Conservation (phyloP, 2,113 vertebrate species). For the Addax nasomaculatus region DNA sequence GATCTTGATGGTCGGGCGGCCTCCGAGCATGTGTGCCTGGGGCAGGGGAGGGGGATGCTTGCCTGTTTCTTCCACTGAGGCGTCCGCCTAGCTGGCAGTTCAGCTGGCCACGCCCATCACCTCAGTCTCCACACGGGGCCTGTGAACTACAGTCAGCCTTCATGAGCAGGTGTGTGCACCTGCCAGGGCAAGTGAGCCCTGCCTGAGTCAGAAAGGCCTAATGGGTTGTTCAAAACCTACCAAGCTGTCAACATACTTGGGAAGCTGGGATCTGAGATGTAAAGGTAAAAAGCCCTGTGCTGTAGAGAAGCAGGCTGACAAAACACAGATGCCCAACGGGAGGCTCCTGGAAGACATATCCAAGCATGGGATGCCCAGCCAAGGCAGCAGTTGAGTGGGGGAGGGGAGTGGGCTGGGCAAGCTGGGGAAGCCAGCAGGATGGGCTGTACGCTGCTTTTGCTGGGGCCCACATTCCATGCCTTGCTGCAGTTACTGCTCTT, state of each 20-base stretch:
- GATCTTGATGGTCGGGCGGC: background rate
- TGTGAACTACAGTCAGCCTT: background rate
- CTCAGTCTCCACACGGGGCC: background rate
- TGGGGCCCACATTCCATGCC: background rate
- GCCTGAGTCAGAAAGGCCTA: slow-evolving; percentile 38
- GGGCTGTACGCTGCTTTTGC: background rate
- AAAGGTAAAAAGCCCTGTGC: background rate
- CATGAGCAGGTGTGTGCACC: slow-evolving; percentile 30
- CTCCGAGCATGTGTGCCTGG: background rate
- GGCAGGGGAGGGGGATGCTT: background rate
- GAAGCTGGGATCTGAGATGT: background rate
- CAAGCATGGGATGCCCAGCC: background rate
- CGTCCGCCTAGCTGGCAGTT: background rate
- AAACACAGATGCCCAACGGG: background rate
- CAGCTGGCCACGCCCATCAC: background rate
- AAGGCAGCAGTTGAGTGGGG: background rate
- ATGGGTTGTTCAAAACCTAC: background rate
- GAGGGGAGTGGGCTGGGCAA: background rate
- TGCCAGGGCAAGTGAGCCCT: background rate
- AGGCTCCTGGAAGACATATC: background rate
- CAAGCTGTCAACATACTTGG: background rate
- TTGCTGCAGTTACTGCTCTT: too few relatives aligned
- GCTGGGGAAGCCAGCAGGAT: background rate
- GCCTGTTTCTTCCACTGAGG: background rate
- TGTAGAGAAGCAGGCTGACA: background rate